A percentile compares a stretch with the other conserved stretches of the same genome.
Conservation (phyloP, 23 tunicate species). For the Trididemnum nubilum region DNA sequence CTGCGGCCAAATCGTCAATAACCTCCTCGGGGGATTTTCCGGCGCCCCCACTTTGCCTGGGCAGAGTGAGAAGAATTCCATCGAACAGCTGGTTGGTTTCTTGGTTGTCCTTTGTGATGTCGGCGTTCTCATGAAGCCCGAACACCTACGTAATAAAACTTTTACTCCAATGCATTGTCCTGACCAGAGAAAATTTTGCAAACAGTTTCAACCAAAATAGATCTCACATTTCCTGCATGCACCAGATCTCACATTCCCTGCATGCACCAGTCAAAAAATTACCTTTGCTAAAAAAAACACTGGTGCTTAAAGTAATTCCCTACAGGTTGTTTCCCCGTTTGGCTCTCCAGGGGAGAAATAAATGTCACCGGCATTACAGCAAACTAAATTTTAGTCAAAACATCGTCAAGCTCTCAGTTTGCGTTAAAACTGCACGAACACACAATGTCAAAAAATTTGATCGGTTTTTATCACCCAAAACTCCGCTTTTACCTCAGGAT, state of each 20-base stretch:
- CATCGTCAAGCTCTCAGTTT: too few relatives aligned
- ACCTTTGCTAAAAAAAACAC: too few relatives aligned
- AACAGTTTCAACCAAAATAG: not conserved
- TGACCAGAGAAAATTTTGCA: not conserved
- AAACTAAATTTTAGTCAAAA: too few relatives aligned
- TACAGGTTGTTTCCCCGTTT: too few relatives aligned
- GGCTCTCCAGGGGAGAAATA: too few relatives aligned
- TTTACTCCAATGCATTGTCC: not conserved
- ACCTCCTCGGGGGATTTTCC: conserved; percentile 91
- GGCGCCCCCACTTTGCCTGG: conserved; percentile 85
- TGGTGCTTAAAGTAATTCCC: too few relatives aligned
- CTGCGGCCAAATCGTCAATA: conserved; percentile 83
- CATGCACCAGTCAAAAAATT: too few relatives aligned
- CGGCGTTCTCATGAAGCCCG: conserved; percentile 98
- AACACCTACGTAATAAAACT: conserved; percentile 65
- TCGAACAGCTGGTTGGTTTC: conserved; percentile 94
- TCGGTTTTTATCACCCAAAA: too few relatives aligned
- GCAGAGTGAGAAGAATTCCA: conserved; percentile 92
- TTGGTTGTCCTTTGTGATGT: conserved; percentile 92
- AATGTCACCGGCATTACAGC: too few relatives aligned
- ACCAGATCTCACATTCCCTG: too few relatives aligned
- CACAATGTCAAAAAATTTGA: too few relatives aligned
- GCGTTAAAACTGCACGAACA: too few relatives aligned
- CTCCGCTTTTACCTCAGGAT: conserved; percentile 98
- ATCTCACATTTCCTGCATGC: not conserved